These are phyloP conservation scores for Crematogaster levior DNA, from an alignment of 2,888 invertebrate species.

Conservation along the genomic window DNA sequence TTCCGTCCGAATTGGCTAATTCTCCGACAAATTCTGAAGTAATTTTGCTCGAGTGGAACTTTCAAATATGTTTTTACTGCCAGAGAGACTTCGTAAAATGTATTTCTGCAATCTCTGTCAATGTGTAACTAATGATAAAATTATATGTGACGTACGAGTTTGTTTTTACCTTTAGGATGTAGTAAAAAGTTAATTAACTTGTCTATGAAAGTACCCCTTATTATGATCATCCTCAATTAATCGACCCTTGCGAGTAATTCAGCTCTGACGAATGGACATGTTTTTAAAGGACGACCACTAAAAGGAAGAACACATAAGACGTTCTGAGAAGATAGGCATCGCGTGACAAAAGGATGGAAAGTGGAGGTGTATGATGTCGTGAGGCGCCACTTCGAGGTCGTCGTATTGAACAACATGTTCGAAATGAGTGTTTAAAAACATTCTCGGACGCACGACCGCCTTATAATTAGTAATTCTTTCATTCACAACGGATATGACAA, in stretches of 20 bases:
- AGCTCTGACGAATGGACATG: conserved; percentile 53
- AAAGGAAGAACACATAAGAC: conserved; percentile 19
- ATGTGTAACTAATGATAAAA: not conserved
- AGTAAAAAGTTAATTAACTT: not conserved
- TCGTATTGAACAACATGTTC: conserved; percentile 21
- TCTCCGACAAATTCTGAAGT: not conserved
- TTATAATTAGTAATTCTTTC: conserved; percentile 21
- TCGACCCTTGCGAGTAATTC: conserved; percentile 48
- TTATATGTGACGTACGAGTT: not conserved
- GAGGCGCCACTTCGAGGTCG: conserved; percentile 43
- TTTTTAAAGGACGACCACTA: conserved; percentile 60
- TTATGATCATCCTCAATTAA: not conserved
- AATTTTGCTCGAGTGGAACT: not conserved
- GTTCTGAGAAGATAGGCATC: conserved; percentile 29
- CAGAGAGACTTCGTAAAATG: not conserved
- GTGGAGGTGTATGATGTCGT: conserved; percentile 52
- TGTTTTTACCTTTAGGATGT: not conserved
- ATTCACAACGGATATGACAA: conserved; percentile 3
- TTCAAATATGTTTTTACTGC: not conserved
- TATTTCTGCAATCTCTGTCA: not conserved
- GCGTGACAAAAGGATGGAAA: conserved; percentile 64
- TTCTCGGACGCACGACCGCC: conserved; percentile 10
- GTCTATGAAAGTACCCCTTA: not conserved
- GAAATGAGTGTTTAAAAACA: conserved; percentile 17
- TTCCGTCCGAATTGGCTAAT: not conserved